Percentiles rank a stretch among this genome's conserved stretches.
These are phyloP conservation scores for Parascotia fuliginaria DNA, from an alignment of 2,888 invertebrate species.

Conservation along the genomic window DNA sequence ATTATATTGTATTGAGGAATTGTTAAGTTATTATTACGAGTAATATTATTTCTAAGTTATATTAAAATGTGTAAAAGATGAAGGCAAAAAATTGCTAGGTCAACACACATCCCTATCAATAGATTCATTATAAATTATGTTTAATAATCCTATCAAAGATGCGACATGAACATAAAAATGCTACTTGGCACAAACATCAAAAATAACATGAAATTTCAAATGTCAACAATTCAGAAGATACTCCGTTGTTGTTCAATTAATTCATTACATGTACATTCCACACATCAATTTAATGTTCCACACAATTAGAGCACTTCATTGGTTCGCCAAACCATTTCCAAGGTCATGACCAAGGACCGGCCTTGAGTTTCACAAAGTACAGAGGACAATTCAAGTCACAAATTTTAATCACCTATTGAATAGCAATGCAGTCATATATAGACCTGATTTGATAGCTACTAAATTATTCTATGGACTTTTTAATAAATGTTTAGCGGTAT, in stretches of 20 bases:
- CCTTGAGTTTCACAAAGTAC: slow-evolving; percentile 29
- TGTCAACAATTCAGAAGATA: no score
- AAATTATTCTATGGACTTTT: slow-evolving; percentile 20
- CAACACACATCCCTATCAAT: no score
- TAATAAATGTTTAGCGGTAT: slow-evolving; percentile 16
- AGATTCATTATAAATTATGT: no score
- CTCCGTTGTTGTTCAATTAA: slow-evolving; percentile 1
- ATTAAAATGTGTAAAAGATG: no score
- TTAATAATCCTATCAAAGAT: no score
- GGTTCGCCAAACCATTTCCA: slow-evolving; percentile 20
- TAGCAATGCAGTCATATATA: slow-evolving; percentile 36
- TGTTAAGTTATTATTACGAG: no score
- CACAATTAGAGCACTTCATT: slow-evolving; percentile 18
- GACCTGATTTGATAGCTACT: slow-evolving; percentile 31
- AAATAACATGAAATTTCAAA: no score
- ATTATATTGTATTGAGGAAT: no score
- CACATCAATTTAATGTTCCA: slow-evolving; percentile 16
- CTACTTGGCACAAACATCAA: no score
- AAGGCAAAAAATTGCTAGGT: no score
- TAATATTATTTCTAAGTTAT: no score
- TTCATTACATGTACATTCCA: slow-evolving; percentile 12
- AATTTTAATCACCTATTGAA: slow-evolving; percentile 35
- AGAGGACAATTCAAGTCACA: slow-evolving; percentile 40
- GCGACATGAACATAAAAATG: no score
- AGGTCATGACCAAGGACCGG: slow-evolving; percentile 38